Percentiles rank a stretch among this genome's conserved stretches.
These are phyloP conservation scores for Cantharis flavilabris DNA, from an alignment of 2,888 invertebrate species.

Conservation along the genomic window DNA sequence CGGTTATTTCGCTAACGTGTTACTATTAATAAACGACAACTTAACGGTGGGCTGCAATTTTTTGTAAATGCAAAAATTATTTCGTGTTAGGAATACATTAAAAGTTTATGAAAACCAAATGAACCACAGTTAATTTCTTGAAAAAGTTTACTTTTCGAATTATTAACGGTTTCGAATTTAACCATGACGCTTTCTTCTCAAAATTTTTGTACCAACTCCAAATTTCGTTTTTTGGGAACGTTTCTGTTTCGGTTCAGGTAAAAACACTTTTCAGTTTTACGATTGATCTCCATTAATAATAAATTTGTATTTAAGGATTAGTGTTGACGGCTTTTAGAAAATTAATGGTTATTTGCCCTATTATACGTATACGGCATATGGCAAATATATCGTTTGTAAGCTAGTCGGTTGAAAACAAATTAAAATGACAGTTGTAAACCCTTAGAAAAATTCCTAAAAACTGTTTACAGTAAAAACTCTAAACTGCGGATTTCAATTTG, in stretches of 20 bases:
- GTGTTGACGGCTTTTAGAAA: conserved; percentile 6
- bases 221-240: neutral
- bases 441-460: neutral
- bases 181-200: neutral
- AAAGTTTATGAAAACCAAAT: neutral
- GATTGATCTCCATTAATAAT: neutral
- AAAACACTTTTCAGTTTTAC: conserved; percentile 1
- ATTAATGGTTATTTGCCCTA: neutral
- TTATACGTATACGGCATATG: neutral
- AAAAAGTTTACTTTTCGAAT: neutral
- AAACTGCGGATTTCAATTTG: neutral
- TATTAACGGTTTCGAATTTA: neutral
- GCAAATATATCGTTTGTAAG: conserved; percentile 3
- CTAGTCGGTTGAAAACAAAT: conserved; percentile 6
- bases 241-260: conserved; percentile 1
- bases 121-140: neutral
- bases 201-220: neutral
- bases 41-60: conserved; percentile 6
- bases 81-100: neutral
- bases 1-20: neutral
- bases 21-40: neutral
- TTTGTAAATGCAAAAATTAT: neutral
- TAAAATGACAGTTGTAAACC: conserved; percentile 1
- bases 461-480: neutral
- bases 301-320: conserved; percentile 5